These are phyloP conservation scores for Caerostris darwini DNA, from an alignment of 1,140 invertebrate genomes.

Conservation along the genomic window DNA sequence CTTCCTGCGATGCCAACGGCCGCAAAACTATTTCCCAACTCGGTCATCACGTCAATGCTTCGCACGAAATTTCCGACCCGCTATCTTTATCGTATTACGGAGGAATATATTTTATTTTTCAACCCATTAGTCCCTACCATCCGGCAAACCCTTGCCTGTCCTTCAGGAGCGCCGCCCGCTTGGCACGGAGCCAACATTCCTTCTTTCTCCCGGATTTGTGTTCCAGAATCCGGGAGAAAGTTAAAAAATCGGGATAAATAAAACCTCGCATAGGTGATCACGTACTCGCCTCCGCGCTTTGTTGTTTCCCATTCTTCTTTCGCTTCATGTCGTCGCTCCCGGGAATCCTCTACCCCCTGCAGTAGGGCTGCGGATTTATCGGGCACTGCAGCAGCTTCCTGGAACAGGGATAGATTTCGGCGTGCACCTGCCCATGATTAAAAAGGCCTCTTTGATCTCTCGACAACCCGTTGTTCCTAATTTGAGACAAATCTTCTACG, in stretches of 20 bases:
- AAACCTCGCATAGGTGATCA: background rate
- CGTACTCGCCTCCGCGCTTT: background rate
- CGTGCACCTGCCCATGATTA: too few relatives aligned
- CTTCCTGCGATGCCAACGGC: too few relatives aligned
- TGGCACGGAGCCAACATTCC: constrained; percentile 25
- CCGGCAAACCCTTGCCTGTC: background rate
- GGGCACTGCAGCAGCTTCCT: background rate
- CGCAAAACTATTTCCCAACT: too few relatives aligned
- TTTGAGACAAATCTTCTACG: too few relatives aligned
- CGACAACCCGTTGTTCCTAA: too few relatives aligned
- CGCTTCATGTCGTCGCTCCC: background rate
- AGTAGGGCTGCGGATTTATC: too few relatives aligned
- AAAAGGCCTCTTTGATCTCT: too few relatives aligned
- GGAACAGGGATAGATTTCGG: background rate
- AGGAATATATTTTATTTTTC: background rate
- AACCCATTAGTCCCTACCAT: background rate
- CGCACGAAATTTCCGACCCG: too few relatives aligned
- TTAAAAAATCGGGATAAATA: background rate
- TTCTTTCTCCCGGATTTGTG: background rate
- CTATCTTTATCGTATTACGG: background rate
- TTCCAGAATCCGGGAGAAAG: constrained; percentile 11
- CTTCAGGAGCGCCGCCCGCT: background rate
- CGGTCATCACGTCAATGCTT: too few relatives aligned
- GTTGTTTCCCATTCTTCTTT: background rate
- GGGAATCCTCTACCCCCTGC: background rate